Evolutionary conservation across 2,797 vertebrate species (phyloP), one percentile per base, ranked within the genome.

Genomic region (Muscicapa comitata): DNA sequence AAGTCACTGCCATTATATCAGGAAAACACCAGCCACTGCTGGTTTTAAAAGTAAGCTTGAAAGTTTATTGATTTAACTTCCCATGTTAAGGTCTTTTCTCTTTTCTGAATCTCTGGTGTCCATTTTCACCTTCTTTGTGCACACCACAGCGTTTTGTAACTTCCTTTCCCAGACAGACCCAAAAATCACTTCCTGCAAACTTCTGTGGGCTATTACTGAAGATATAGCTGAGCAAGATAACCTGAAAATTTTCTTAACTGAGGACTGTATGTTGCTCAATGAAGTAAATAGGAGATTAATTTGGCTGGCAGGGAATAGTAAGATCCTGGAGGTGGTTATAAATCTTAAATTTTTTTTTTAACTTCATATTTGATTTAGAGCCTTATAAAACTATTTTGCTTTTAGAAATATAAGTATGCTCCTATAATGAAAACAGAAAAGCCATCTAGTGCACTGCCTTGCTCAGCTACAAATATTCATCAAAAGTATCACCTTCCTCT

Each of bases 351-450:
- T 79, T 81, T 51, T 35, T 35, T 93, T 88, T 57, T 16, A 80
- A 65, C 51, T 78, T 93, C 79, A 76, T 25, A 37, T 88, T 90
- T 94, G 94, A 98, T 97, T 96, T 96, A 95, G 47, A 87, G 55
- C 35, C 58, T 88, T 84, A 40, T 74, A 75, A 94, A 93, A 93
- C 31, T 43, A 17, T 93, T 90, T 91, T 45, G 21, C 40, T 83
- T 94, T 95, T 86, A 92, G 84, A 93, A 95, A 94, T 91, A 87
- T 57, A 95, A 76, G 59, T 38, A 93, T 3, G 23, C 59, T 86
- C 61, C 94, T 74, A 90, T 83, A 93, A 65, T 65, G 57, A 86
- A 90, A 93, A 88, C 33, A 84, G 63, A 91, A 95, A 93, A 89
- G 20, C 33, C 78, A 62, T 95, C 96, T 91, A 91, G 21, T 86